Evolutionary conservation across 2,113 vertebrate genomes (phyloP).

Genomic region (Triplophysa dalaica): DNA sequence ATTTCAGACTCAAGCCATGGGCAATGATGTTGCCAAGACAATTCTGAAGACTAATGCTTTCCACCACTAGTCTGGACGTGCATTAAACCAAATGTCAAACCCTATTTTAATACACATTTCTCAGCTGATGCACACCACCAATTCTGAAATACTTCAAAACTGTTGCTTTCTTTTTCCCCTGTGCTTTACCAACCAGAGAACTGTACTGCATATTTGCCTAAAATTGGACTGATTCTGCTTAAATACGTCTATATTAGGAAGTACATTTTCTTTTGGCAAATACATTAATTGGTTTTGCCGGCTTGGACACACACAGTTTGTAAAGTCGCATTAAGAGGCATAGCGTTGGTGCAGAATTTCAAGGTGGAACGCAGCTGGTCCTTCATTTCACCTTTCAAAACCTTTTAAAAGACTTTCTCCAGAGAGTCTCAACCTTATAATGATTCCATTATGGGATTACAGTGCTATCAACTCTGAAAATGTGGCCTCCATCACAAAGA

Average conservation of each 20-base stretch:
- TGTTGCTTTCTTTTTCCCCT: constrained; percentile 63
- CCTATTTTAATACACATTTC: constrained; percentile 85
- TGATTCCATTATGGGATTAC: constrained; percentile 63
- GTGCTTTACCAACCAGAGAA: constrained; percentile 46
- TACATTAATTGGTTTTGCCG: neutral
- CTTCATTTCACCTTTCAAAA: constrained; percentile 28
- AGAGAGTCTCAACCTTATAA: constrained; percentile 62
- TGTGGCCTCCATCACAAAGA: constrained; percentile 56
- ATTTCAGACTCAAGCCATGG: constrained; percentile 31
- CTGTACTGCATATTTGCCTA: neutral
- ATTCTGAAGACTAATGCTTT: constrained; percentile 88
- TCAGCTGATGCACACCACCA: constrained; percentile 81
- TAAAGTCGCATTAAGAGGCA: neutral
- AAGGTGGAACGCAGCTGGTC: constrained; percentile 10
- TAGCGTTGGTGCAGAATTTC: constrained; percentile 4
- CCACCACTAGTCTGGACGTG: constrained; percentile 85
- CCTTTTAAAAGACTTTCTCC: constrained; percentile 50
- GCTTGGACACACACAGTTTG: neutral
- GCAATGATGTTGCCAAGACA: constrained; percentile 42
- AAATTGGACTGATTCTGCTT: constrained; percentile 3
- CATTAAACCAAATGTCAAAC: constrained; percentile 92
- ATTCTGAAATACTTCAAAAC: constrained; percentile 77
- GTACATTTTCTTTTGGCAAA: neutral
- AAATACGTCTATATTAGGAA: neutral
- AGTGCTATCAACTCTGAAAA: constrained; percentile 61